A percentile compares a stretch with the other conserved stretches of the same genome.
Conservation (phyloP, 2,113 vertebrate genomes). For the Lampris incognitus region DNA sequence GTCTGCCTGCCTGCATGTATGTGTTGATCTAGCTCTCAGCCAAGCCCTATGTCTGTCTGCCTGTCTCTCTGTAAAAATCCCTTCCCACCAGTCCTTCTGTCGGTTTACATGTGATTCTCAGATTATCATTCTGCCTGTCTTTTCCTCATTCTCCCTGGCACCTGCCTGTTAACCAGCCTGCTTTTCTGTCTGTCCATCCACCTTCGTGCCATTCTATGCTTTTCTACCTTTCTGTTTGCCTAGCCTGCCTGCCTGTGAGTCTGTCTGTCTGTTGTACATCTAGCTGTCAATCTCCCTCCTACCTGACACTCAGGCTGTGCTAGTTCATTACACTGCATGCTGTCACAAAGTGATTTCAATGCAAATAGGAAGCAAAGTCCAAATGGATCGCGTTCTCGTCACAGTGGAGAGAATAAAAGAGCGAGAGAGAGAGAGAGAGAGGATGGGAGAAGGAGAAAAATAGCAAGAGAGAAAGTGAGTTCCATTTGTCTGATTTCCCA, state of each 20-base stretch:
- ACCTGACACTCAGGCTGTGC: constrained; percentile 30
- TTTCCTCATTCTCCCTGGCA: not conserved
- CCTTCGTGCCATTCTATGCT: not conserved
- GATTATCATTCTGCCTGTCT: not conserved
- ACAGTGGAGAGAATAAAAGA: constrained; percentile 5
- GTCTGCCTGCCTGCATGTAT: too few relatives aligned
- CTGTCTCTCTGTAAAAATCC: too few relatives aligned
- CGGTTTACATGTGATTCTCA: too few relatives aligned
- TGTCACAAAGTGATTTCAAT: constrained; percentile 63
- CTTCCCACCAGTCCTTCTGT: too few relatives aligned
- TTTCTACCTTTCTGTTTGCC: not conserved
- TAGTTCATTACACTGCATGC: constrained; percentile 51
- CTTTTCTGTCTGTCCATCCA: not conserved
- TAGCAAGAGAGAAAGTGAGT: constrained; percentile 48
- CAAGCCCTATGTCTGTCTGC: too few relatives aligned
- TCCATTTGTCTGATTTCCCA: constrained; percentile 71
- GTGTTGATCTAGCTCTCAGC: too few relatives aligned
- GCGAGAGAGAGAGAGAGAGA: not conserved
- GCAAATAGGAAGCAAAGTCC: constrained; percentile 55
- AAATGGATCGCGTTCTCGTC: constrained; percentile 42
- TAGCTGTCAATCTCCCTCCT: constrained; percentile 6
- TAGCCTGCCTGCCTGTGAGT: not conserved
- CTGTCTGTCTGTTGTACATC: not conserved
- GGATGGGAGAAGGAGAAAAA: constrained; percentile 26
- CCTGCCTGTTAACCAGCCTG: not conserved